These are phyloP conservation scores for Nesidiocoris tenuis DNA, from an alignment of 2,888 invertebrate genomes.

Conservation along the genomic window DNA sequence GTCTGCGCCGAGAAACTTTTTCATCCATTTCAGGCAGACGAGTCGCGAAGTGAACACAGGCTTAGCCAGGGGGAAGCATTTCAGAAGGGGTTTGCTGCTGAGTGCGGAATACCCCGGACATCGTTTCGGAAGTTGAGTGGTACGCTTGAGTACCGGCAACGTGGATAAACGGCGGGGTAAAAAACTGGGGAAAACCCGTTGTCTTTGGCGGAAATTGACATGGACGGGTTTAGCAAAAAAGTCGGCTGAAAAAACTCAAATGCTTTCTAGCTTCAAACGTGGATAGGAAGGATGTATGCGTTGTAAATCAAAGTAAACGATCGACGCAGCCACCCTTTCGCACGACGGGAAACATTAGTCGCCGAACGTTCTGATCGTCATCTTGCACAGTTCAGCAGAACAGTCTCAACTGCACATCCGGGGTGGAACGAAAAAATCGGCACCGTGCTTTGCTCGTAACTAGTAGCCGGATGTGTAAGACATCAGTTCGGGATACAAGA, in stretches of 20 bases:
- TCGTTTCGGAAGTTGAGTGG: constrained; percentile 7
- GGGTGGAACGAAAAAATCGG: not conserved
- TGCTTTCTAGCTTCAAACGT: not conserved
- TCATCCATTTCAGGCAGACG: constrained; percentile 5
- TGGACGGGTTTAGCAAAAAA: constrained; percentile 7
- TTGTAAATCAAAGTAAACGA: constrained; percentile 37
- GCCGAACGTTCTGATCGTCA: constrained; percentile 14
- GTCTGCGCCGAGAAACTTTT: constrained; percentile 22
- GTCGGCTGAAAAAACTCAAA: not conserved
- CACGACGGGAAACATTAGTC: not conserved
- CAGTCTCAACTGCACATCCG: not conserved
- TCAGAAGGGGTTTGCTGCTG: not conserved
- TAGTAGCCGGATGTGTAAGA: too few relatives aligned
- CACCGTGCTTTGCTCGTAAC: too few relatives aligned
- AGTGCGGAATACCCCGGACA: not conserved
- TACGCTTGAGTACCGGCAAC: not conserved
- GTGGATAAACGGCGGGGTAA: not conserved
- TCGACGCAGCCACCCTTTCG: not conserved
- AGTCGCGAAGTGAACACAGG: not conserved
- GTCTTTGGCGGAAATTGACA: constrained; percentile 37
- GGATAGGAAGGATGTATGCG: constrained; percentile 28
- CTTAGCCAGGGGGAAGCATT: not conserved
- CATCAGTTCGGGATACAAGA: too few relatives aligned
- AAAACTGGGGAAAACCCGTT: not conserved
- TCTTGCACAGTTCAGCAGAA: constrained; percentile 2